Base-by-base conservation (phyloP, 2,797 vertebrate species). In the Chrosomus eos region DNA sequence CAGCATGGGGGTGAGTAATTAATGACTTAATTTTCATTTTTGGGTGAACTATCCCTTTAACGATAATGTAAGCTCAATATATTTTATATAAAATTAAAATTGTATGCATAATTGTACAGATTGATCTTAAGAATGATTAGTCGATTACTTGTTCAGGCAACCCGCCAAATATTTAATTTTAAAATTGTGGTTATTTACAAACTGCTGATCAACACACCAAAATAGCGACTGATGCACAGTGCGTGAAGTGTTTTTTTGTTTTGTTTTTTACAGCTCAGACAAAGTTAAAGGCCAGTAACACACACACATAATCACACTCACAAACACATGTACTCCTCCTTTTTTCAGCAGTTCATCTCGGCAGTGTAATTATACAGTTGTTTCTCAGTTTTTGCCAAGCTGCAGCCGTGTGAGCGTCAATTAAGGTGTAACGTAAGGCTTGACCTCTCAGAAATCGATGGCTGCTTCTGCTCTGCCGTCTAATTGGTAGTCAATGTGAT, bases 391-490 rank as follows among this genome's bases (percentile, higher is more conserved):
- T 81, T 78, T 86, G 70, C 33, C 64, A 67, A 81, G 58, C 75
- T 84, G 23, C 82, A 85, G 66, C 33, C 75, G 19, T 72, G 86
- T 48, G 66, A 70, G 90, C 90, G 87, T 93, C 91, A 83, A 87
- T 86, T 87, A 87, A 84, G 71, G 81, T 82, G 70, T 79, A 82
- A 78, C 76, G 11, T 64, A 82, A 80, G 58, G 83, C 60, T 81
- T 84, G 82, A 58, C 76, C 83, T 92, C 91, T 94, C 85, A 93
- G 93, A 94, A 94, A 95, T 95, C 87, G 94, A 95, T 93, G 93
- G 90, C 89, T 48, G 64, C 64, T 68, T 51, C 55, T 38, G 67
- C 80, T 83, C 70, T 53, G 53, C 70, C n/a, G 48, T 84, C 48
- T 85, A 83, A 86, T 77, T 91, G 91, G 81, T 74, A 68, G 84